A percentile compares a stretch with the other conserved stretches of the same genome.
phyloP scores from a whole-genome alignment of 2,113 vertebrate genomes.

The Oncorhynchus tshawytscha region DNA sequence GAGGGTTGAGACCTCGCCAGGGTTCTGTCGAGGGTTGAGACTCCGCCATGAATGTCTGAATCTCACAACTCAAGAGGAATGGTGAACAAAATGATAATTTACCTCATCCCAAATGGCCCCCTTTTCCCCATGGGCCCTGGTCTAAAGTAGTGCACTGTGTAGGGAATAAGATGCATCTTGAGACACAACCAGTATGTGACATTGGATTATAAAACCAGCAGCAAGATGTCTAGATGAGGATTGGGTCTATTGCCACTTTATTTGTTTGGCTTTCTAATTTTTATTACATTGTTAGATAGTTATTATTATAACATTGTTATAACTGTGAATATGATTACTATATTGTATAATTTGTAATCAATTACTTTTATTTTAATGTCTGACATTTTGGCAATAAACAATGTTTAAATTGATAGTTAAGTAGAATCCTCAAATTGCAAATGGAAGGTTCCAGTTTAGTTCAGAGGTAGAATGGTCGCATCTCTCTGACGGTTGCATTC shows the following conservation, averaged over 20 bases:
- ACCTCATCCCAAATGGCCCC: too few relatives aligned
- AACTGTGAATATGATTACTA: not conserved
- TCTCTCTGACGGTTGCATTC: too few relatives aligned
- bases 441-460: not conserved
- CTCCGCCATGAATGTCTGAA: too few relatives aligned
- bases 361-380: conserved; percentile 16
- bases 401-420: not conserved
- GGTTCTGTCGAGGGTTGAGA: too few relatives aligned
- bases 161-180: too few relatives aligned
- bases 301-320: not conserved
- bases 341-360: conserved; percentile 8
- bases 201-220: not conserved
- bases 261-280: not conserved
- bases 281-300: not conserved
- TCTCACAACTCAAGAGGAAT: too few relatives aligned
- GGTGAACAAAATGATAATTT: too few relatives aligned
- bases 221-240: not conserved
- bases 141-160: too few relatives aligned
- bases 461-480: too few relatives aligned
- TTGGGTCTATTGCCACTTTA: not conserved
- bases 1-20: too few relatives aligned
- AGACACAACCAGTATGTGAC: too few relatives aligned
- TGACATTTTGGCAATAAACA: not conserved
- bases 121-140: too few relatives aligned
- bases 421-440: not conserved